phyloP scores from a whole-genome alignment of 2,797 vertebrate genomes.

The Arrhamphus sclerolepis region DNA sequence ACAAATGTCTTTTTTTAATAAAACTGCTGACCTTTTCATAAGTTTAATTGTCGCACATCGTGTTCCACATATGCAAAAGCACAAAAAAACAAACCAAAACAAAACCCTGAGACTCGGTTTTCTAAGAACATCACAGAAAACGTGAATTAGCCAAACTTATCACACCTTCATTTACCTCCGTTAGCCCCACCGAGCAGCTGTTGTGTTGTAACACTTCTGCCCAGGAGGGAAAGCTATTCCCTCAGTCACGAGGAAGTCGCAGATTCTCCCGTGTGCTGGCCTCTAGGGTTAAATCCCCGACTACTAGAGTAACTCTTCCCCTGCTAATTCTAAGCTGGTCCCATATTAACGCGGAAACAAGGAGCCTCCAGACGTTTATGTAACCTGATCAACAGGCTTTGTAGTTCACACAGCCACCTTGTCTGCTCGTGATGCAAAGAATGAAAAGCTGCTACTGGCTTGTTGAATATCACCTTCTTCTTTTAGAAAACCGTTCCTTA shows the following conservation, averaged over 20 bases:
- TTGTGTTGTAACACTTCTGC: no score
- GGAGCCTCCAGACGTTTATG: slow-evolving; percentile 59
- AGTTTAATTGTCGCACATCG: no score
- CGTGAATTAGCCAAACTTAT: no score
- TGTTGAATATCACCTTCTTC: not conserved
- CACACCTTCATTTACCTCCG: no score
- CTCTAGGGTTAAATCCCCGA: not conserved
- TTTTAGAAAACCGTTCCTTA: no score
- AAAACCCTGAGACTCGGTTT: no score
- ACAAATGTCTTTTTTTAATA: no score
- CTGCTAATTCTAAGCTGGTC: slow-evolving; percentile 13
- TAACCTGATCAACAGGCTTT: slow-evolving; percentile 60
- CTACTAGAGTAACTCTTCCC: slow-evolving; percentile 8
- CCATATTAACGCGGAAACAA: slow-evolving; percentile 34
- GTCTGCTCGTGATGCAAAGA: slow-evolving; percentile 33
- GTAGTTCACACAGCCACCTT: slow-evolving; percentile 35
- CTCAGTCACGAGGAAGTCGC: not conserved
- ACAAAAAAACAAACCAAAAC: no score
- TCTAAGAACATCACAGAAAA: no score
- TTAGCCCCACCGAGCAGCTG: no score
- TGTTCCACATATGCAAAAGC: no score
- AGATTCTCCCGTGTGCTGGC: not conserved
- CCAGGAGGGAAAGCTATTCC: not conserved
- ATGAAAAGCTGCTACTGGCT: not conserved
- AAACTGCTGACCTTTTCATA: no score